Percentiles rank a stretch among this genome's conserved stretches.
Evolutionary conservation across 2,888 invertebrate genomes (phyloP).

Genomic region (Chloroclystis v-ata): DNA sequence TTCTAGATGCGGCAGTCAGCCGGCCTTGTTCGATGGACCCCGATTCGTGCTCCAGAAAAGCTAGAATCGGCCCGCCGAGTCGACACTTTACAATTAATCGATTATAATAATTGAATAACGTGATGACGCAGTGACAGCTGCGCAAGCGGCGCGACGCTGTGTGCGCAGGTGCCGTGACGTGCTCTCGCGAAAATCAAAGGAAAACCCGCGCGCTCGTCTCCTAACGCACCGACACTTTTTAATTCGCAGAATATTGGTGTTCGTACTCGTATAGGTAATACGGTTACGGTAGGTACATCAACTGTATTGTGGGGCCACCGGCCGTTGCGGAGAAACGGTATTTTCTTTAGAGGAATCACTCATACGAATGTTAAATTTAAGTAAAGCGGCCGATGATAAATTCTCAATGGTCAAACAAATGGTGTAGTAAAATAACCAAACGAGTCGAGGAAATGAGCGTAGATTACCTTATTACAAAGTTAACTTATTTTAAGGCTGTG

Average conservation of each 20-base stretch:
- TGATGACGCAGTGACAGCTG: conserved; percentile 68
- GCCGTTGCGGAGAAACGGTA: conserved; percentile 27
- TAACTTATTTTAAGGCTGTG: no score
- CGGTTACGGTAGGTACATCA: conserved; percentile 24
- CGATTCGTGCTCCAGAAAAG: conserved; percentile 43
- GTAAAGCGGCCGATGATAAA: no score
- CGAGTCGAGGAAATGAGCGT: no score
- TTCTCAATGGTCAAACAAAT: no score
- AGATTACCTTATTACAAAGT: no score
- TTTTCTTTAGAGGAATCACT: conserved; percentile 17
- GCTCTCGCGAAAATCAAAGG: conserved; percentile 66
- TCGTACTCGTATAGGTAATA: conserved; percentile 54
- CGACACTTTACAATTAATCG: conserved; percentile 66
- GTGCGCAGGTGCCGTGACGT: conserved; percentile 63
- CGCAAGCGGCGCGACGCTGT: conserved; percentile 56
- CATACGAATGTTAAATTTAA: conserved; percentile 21
- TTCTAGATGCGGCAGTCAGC: conserved; percentile 23
- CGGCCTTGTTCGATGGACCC: conserved; percentile 25
- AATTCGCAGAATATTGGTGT: conserved; percentile 58
- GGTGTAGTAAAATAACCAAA: no score
- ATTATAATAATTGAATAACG: conserved; percentile 66
- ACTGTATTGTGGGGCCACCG: conserved; percentile 30
- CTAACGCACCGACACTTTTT: conserved; percentile 43
- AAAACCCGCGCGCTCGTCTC: conserved; percentile 56
- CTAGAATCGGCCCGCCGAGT: conserved; percentile 41